These are phyloP conservation scores for Hylia prasina DNA, from an alignment of 2,113 vertebrate genomes.

Conservation along the genomic window DNA sequence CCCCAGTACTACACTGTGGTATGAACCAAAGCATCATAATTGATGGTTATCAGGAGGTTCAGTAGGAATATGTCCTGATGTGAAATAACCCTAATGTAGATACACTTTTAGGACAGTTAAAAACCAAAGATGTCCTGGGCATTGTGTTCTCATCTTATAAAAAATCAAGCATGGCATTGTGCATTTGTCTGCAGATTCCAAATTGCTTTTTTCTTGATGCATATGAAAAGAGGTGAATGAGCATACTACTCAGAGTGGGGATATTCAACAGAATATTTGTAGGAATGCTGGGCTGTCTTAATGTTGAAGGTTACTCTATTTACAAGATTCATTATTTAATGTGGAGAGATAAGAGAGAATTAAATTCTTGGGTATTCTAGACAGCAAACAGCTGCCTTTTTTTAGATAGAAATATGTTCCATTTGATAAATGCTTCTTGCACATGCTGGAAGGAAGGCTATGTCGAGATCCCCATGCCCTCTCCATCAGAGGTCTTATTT, in stretches of 20 bases:
- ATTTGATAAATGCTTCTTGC: not conserved
- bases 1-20: rapidly evolving
- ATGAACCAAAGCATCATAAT: not conserved
- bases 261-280: not conserved
- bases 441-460: not conserved
- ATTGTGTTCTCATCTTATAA: not conserved
- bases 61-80: not conserved
- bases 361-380: not conserved
- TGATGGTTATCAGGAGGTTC: rapidly evolving
- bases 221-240: not conserved
- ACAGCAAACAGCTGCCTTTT: not conserved
- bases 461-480: rapidly evolving
- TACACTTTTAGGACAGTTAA: not conserved
- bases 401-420: not conserved
- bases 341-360: not conserved
- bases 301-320: not conserved
- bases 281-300: not conserved
- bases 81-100: not conserved
- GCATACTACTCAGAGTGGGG: not conserved
- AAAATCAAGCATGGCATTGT: not conserved
- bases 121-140: not conserved
- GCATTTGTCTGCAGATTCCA: not conserved
- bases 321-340: not conserved
- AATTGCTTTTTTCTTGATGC: not conserved
- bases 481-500: not conserved